A percentile compares a stretch with the other conserved stretches of the same genome.
Conservation (phyloP, 1,140 invertebrate species). For the Habropoda laboriosa region DNA sequence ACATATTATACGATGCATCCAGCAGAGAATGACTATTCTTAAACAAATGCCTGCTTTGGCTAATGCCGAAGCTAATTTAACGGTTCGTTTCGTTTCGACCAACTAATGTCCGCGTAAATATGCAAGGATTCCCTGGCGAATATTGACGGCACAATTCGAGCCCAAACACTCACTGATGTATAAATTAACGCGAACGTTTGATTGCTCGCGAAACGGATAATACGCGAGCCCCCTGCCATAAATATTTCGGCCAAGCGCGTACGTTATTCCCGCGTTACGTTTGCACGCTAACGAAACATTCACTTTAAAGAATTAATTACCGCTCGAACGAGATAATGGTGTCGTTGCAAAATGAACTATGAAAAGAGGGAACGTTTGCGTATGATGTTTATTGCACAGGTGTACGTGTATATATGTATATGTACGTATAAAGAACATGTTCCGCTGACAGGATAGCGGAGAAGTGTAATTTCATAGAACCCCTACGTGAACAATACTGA, state of each 20-base stretch:
- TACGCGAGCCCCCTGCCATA: neutral
- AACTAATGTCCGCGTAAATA: conserved; percentile 23
- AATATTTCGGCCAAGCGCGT: neutral
- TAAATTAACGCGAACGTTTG: conserved; percentile 25
- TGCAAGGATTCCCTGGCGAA: neutral
- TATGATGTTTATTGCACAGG: neutral
- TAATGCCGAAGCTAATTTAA: conserved; percentile 39
- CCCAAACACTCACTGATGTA: conserved; percentile 8
- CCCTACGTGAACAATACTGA: neutral
- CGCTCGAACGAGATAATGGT: neutral
- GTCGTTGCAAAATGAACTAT: neutral
- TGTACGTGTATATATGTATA: neutral
- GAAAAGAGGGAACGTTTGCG: neutral
- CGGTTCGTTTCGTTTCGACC: conserved; percentile 32
- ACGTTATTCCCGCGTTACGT: neutral
- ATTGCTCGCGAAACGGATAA: neutral
- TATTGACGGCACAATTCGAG: conserved; percentile 8
- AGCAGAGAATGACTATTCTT: too few relatives aligned
- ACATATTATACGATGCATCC: too few relatives aligned
- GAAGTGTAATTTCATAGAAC: neutral
- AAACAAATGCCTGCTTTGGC: neutral
- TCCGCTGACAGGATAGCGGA: neutral
- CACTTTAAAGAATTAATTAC: neutral
- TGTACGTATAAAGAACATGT: neutral
- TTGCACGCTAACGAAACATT: neutral